Percentiles rank a stretch among this genome's conserved stretches.
Conservation (phyloP, 23 tunicate species). For the Styela clava region DNA sequence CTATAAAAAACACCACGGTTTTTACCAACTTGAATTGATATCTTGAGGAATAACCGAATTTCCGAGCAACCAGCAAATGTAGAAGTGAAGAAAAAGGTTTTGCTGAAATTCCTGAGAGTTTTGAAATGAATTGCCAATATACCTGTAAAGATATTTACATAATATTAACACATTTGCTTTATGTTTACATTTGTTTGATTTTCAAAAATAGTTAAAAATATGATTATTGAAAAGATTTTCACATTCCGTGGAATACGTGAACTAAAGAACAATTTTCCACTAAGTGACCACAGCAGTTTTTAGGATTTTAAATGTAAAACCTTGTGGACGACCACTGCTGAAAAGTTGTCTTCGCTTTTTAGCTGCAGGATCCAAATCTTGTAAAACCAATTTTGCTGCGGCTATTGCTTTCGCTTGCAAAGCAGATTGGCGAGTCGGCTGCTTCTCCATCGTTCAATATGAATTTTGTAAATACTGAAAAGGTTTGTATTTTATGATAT, state of each 20-base stretch:
- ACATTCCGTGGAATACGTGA: too few species aligned
- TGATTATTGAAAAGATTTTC: too few species aligned
- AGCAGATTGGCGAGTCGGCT: not conserved
- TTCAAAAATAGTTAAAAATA: too few species aligned
- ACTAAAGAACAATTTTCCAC: too few species aligned
- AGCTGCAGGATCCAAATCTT: conserved; percentile 86
- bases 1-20: not conserved
- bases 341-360: conserved; percentile 66
- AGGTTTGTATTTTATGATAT: too few species aligned
- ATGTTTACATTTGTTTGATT: too few species aligned
- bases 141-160: conserved; percentile 40
- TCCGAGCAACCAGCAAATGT: conserved; percentile 54
- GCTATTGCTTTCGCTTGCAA: conserved; percentile 65
- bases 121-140: conserved; percentile 41
- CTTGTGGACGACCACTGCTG: conserved; percentile 61
- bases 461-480: too few species aligned
- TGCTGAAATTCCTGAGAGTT: conserved; percentile 45
- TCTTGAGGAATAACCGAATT: conserved; percentile 33
- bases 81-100: conserved; percentile 55
- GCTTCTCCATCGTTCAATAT: conserved; percentile 17
- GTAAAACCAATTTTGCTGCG: conserved; percentile 89
- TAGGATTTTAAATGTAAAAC: too few species aligned
- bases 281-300: too few species aligned
- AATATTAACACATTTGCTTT: too few species aligned
- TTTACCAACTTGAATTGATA: conserved; percentile 40